Percentiles rank a stretch among this genome's conserved stretches.
Conservation (phyloP, 2,797 vertebrate genomes). For the Tympanoctomys barrerae region DNA sequence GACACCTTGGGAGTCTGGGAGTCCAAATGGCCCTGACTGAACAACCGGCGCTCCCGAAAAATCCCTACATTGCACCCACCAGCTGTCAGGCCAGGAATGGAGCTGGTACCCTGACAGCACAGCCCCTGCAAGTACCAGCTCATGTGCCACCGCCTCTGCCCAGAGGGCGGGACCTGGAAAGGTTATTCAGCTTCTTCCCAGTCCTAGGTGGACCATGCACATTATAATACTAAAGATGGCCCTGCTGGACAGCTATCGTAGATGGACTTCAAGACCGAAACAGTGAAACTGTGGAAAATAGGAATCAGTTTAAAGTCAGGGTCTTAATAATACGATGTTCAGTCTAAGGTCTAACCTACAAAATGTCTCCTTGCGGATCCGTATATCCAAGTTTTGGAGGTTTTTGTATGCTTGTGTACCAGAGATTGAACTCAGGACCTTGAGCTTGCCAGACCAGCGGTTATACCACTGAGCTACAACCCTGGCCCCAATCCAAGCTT, state of each 20-base stretch:
- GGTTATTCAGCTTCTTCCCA: not conserved
- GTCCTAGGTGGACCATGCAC: not conserved
- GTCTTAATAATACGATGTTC: not conserved
- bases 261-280: not conserved
- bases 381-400: not conserved
- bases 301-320: not conserved
- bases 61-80: not conserved
- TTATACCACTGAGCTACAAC: too few relatives aligned
- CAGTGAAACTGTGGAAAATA: not conserved
- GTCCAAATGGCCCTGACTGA: not conserved
- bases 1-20: not conserved
- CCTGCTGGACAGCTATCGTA: not conserved
- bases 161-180: not conserved
- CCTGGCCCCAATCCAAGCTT: not conserved
- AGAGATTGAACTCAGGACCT: too few relatives aligned
- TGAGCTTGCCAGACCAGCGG: too few relatives aligned
- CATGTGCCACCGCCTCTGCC: not conserved
- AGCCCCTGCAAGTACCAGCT: not conserved
- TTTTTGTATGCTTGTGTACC: too few relatives aligned
- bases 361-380: not conserved
- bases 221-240: not conserved
- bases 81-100: slow-evolving; percentile 9
- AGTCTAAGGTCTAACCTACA: not conserved
- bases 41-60: slow-evolving; percentile 35
- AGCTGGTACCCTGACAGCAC: not conserved